Percentiles rank a stretch among this genome's conserved stretches.
Conservation (phyloP, 2,888 invertebrate species). For the Criorhina ranunculi region DNA sequence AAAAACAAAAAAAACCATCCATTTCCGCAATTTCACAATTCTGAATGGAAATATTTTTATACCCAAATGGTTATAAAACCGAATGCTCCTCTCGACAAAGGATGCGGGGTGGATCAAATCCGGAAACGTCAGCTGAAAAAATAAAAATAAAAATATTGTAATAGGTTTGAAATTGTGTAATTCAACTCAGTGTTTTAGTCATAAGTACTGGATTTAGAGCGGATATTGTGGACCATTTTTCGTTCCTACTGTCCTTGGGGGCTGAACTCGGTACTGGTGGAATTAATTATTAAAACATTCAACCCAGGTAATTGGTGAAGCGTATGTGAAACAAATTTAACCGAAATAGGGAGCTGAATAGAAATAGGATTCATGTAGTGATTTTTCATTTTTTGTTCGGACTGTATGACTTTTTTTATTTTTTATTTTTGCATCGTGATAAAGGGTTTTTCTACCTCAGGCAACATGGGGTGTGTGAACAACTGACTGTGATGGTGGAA, state of each 20-base stretch:
- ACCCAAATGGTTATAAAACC: slow-evolving; percentile 48
- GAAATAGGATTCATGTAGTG: slow-evolving; percentile 1
- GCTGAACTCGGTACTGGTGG: slow-evolving; percentile 3
- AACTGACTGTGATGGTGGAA: slow-evolving; percentile 45
- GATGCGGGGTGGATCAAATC: background rate
- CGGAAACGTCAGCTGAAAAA: background rate
- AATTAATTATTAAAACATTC: slow-evolving; percentile 47
- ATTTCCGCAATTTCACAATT: slow-evolving; percentile 27
- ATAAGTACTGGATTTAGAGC: slow-evolving; percentile 53
- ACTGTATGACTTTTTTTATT: background rate
- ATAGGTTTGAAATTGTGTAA: slow-evolving; percentile 52
- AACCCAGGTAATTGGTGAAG: slow-evolving; percentile 66
- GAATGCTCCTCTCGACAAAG: background rate
- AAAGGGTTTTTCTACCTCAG: slow-evolving; percentile 16
- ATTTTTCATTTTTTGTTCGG: background rate
- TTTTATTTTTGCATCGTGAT: background rate
- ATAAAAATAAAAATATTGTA: slow-evolving; percentile 15
- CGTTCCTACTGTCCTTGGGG: background rate
- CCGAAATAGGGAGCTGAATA: slow-evolving; percentile 18
- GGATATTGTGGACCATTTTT: slow-evolving; percentile 50
- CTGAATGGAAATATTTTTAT: slow-evolving; percentile 57
- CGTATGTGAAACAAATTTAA: slow-evolving; percentile 66
- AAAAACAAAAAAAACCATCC: slow-evolving; percentile 40
- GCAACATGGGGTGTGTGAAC: background rate
- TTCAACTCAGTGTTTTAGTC: slow-evolving; percentile 43